Evolutionary conservation across 1,140 invertebrate genomes (phyloP).

Genomic region (Bombus waltoni): DNA sequence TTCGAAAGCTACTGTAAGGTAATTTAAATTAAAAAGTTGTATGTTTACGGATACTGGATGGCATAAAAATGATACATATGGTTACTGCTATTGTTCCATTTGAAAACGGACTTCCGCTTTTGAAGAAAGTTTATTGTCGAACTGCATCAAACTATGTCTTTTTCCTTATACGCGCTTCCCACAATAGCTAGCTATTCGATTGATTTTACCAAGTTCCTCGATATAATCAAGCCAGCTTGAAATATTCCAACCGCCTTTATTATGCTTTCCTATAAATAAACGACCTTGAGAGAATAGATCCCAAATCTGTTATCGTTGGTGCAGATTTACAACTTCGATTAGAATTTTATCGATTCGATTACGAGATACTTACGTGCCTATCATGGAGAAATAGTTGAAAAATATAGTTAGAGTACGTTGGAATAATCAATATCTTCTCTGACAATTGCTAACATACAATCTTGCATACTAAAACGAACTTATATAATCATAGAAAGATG

Average conservation of each 20-base stretch:
- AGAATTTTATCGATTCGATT: not conserved
- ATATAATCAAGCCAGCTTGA: slow-evolving; percentile 1
- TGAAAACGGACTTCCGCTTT: slow-evolving; percentile 4
- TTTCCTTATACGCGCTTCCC: not conserved
- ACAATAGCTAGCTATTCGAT: not conserved
- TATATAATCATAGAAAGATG: not conserved
- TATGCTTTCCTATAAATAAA: slow-evolving; percentile 18
- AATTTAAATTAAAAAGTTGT: not conserved
- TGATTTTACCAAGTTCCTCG: slow-evolving; percentile 36
- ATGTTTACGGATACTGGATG: not conserved
- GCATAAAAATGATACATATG: not conserved
- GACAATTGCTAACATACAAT: not conserved
- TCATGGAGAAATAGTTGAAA: not conserved
- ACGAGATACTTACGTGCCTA: too few relatives aligned
- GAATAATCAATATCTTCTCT: not conserved
- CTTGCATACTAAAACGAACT: not conserved
- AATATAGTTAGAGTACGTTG: not conserved
- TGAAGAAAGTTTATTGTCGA: not conserved
- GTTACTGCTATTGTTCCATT: not conserved
- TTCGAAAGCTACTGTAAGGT: not conserved
- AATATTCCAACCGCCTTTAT: slow-evolving; percentile 6
- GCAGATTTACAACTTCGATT: not conserved
- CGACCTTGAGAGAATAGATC: not conserved
- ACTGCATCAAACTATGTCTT: not conserved
- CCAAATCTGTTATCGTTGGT: not conserved